Percentiles rank a stretch among this genome's conserved stretches.
phyloP scores from a whole-genome alignment of 2,113 vertebrate species.

The Myrmecobius fasciatus region DNA sequence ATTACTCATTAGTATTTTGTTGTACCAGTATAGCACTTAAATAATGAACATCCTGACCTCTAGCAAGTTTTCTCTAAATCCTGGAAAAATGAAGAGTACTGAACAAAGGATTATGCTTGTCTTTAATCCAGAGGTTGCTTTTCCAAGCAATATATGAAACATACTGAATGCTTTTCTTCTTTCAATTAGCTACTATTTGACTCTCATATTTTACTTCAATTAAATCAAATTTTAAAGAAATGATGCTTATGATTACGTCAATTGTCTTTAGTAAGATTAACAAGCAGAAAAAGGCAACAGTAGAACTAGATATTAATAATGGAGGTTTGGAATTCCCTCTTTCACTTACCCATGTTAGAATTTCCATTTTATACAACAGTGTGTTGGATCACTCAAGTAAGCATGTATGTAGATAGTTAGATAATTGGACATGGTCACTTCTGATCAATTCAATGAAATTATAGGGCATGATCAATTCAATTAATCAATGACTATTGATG shows the following conservation, averaged over 20 bases:
- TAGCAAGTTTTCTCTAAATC: neutral
- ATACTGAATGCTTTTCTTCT: constrained; percentile 26
- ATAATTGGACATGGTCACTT: too few species aligned
- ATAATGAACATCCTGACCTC: neutral
- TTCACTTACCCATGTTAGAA: constrained; percentile 4
- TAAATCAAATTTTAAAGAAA: neutral
- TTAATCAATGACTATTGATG: neutral
- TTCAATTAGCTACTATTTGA: constrained; percentile 22
- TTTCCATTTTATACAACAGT: neutral
- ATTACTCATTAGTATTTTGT: neutral
- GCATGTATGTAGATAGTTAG: neutral
- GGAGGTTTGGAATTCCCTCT: constrained; percentile 28
- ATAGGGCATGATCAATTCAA: neutral
- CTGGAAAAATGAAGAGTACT: neutral
- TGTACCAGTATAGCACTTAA: neutral
- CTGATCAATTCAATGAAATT: neutral
- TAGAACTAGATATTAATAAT: constrained; percentile 18
- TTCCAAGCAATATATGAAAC: constrained; percentile 19
- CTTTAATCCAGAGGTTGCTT: neutral
- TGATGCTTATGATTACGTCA: neutral
- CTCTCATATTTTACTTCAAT: neutral
- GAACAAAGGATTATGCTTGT: neutral
- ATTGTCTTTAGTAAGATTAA: constrained; percentile 17
- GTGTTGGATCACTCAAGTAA: constrained; percentile 1
- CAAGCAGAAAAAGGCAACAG: neutral